phyloP scores from a whole-genome alignment of 2,888 invertebrate species.

The Campoplex capitator region DNA sequence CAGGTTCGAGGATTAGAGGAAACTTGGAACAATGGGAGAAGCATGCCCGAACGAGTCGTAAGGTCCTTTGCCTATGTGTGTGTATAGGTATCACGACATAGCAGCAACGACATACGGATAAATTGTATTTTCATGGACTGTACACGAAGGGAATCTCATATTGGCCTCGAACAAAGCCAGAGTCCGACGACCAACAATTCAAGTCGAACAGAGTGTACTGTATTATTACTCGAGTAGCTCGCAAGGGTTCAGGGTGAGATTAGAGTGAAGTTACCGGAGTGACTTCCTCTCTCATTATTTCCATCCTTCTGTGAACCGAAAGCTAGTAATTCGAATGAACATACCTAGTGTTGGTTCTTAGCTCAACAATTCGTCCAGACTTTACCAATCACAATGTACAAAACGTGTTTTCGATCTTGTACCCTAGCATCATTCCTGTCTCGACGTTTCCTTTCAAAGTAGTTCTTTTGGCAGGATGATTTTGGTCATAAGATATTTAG shows the following conservation, averaged over 20 bases:
- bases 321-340: constrained; percentile 26
- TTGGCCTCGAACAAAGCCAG: constrained; percentile 58
- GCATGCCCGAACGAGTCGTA: constrained; percentile 30
- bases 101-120: constrained; percentile 28
- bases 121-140: constrained; percentile 34
- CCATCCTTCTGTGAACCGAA: constrained; percentile 46
- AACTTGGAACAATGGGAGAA: constrained; percentile 68
- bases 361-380: constrained; percentile 30
- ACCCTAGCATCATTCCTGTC: not conserved
- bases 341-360: constrained; percentile 18
- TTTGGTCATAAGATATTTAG: not conserved
- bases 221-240: constrained; percentile 64
- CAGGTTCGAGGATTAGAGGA: constrained; percentile 64
- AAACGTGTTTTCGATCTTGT: constrained; percentile 19
- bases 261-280: constrained; percentile 47
- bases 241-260: constrained; percentile 55
- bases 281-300: constrained; percentile 62
- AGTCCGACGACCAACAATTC: constrained; percentile 41
- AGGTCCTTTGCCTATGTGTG: constrained; percentile 19
- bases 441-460: not conserved
- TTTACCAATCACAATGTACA: constrained; percentile 17
- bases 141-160: constrained; percentile 43
- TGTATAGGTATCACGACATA: not conserved
- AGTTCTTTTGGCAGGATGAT: not conserved
- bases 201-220: constrained; percentile 52